phyloP scores from a whole-genome alignment of 2,113 vertebrate species.

The Tretioscincus oriximinensis region DNA sequence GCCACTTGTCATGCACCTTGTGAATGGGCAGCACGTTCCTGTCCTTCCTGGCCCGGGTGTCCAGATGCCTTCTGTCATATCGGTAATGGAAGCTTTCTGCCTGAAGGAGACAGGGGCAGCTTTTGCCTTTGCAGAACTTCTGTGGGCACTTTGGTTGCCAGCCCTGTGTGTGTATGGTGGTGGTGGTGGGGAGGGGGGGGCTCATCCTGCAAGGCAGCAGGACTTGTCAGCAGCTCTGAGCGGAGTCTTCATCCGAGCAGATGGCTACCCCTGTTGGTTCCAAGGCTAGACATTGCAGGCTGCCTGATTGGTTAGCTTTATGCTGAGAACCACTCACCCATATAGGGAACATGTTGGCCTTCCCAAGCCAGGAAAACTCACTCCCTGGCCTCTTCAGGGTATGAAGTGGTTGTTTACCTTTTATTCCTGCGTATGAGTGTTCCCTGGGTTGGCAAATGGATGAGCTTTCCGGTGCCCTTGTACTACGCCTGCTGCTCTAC shows the following conservation, averaged over 20 bases:
- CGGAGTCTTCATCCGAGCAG: slow-evolving; percentile 55
- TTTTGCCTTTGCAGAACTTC: slow-evolving; percentile 29
- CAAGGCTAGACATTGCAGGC: slow-evolving; percentile 56
- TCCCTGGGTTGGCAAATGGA: neutral
- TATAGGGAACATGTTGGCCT: slow-evolving; percentile 40
- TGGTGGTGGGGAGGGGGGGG: neutral
- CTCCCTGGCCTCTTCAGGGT: neutral
- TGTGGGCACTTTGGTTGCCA: slow-evolving; percentile 24
- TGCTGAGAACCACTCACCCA: slow-evolving; percentile 54
- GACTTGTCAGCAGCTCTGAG: neutral
- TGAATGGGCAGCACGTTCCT: slow-evolving; percentile 90
- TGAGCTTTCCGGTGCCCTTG: neutral
- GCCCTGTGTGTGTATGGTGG: slow-evolving; percentile 15
- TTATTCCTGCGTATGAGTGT: neutral
- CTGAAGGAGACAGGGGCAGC: neutral
- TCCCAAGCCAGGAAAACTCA: slow-evolving; percentile 25
- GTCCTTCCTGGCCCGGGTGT: slow-evolving; percentile 88
- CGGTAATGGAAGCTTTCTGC: slow-evolving; percentile 76
- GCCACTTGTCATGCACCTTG: slow-evolving; percentile 93
- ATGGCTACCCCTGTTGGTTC: slow-evolving; percentile 55
- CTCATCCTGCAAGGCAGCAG: slow-evolving; percentile 24
- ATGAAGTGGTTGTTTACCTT: neutral
- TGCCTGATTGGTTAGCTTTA: slow-evolving; percentile 60
- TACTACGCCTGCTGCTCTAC: neutral
- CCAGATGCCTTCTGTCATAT: slow-evolving; percentile 96